Base-by-base conservation (phyloP, 2,888 invertebrate genomes). In the Aleiodes alternator region DNA sequence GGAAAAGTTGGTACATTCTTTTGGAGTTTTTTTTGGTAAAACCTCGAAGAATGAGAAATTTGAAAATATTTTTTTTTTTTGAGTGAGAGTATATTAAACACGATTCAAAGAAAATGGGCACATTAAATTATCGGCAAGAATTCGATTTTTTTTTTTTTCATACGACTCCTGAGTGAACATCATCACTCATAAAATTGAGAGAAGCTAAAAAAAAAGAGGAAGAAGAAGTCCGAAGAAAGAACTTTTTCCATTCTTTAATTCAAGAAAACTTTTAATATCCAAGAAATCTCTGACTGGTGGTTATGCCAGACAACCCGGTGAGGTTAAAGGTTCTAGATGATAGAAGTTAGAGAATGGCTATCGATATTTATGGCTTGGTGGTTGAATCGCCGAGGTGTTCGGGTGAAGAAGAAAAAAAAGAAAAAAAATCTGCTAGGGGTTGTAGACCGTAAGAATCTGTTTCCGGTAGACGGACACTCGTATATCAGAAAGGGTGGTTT, bases 391-490 rank as follows among this genome's bases (percentile, higher is more conserved):
- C 29, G 66, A 43, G 11, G 12, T 31, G 61, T 31, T 55, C 14
- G 57, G 16, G 50, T 57, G 43, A 55, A 69, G 23, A 51, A 70
- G 48, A 57, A 68, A 7, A 59, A 55, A 69, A 69, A 51, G 64
- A 57, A 57, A 72, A 12, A 59, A 69, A 53, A 61, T 4, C 34
- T 34, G 59, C 53, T 59, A 69, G 71, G 71, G 43, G 43, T 43
- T 0, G 55, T 66, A 75, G 66, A 75, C 66, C 71, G 66, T 75
- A 75, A 75, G 66, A 75, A 75, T 75, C 66, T 56, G 71, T 75
- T 75, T 75, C 71, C 66, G 71, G 66, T 75, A 55, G 70, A 71
- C 57, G 14, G n/a, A 75, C 70, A 71, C 71, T 66, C 72, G 72
- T 76, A 71, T 38, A 76, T 76, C 72, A 76, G 69, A 23, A 14